These are phyloP conservation scores for Spheniscus mendiculus DNA, from an alignment of 2,113 vertebrate species.

Conservation along the genomic window DNA sequence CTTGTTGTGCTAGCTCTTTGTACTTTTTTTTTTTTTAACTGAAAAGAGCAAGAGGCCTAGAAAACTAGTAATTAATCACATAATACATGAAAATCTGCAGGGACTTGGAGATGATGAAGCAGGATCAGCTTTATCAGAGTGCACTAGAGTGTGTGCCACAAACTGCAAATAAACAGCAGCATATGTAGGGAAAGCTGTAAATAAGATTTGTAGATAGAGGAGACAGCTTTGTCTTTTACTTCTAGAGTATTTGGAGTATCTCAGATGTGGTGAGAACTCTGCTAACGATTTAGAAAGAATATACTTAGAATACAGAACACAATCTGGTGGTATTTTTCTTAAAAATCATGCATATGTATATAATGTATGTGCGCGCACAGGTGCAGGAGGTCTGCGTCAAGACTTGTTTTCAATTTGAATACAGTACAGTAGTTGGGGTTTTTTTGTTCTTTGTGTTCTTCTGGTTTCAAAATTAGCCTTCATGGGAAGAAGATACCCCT, in stretches of 20 bases:
- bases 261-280: background rate
- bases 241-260: background rate
- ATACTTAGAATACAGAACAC: background rate
- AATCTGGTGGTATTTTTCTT: background rate
- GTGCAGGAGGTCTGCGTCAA: background rate
- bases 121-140: conserved; percentile 34
- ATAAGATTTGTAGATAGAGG: background rate
- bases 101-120: conserved; percentile 38
- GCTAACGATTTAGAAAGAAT: background rate
- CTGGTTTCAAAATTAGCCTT: background rate
- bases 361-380: background rate
- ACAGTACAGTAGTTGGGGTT: rapidly evolving
- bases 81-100: conserved; percentile 1
- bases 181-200: conserved; percentile 13
- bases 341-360: background rate
- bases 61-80: conserved; percentile 62
- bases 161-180: conserved; percentile 30
- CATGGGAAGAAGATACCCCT: background rate
- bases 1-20: background rate
- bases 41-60: conserved; percentile 32
- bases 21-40: background rate
- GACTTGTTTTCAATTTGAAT: background rate
- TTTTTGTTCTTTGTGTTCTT: background rate
- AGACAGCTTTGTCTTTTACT: conserved; percentile 7
- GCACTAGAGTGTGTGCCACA: background rate